Evolutionary conservation across 2,113 vertebrate species (phyloP).

Genomic region (Orientallactaga bullata): DNA sequence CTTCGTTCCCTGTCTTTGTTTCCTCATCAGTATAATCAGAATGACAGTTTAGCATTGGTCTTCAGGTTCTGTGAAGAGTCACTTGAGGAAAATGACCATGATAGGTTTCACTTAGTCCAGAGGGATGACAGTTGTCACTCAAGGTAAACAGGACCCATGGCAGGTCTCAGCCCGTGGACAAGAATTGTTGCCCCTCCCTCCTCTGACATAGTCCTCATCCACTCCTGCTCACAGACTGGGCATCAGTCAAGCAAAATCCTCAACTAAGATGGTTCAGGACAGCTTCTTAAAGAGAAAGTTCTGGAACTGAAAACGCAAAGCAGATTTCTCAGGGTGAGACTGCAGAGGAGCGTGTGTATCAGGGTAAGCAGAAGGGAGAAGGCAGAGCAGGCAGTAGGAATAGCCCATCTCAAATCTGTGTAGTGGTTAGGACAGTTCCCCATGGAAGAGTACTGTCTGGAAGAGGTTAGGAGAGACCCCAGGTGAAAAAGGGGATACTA

Average conservation of each 20-base stretch:
- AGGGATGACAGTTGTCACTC: neutral
- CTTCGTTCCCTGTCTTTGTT: neutral
- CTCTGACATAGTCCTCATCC: neutral
- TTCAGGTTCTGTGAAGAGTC: neutral
- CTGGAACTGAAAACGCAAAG: neutral
- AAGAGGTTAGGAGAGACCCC: neutral
- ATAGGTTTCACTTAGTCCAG: neutral
- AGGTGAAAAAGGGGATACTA: too few relatives aligned
- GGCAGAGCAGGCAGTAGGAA: neutral
- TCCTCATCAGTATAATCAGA: neutral
- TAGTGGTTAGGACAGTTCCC: rapidly evolving
- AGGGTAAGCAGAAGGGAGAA: neutral
- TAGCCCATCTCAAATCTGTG: rapidly evolving
- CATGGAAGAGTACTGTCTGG: too few relatives aligned
- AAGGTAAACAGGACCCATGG: neutral
- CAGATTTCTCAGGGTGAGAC: neutral
- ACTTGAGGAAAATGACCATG: rapidly evolving
- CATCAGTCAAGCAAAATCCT: neutral
- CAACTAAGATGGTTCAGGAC: neutral
- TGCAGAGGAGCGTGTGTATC: neutral
- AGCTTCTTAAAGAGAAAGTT: neutral
- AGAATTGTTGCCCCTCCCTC: too few relatives aligned
- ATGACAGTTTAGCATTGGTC: neutral
- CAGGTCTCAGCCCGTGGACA: neutral
- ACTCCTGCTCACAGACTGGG: too few relatives aligned